Base-by-base conservation (phyloP, 2,797 vertebrate species). In the Enteromius trimaculatus region DNA sequence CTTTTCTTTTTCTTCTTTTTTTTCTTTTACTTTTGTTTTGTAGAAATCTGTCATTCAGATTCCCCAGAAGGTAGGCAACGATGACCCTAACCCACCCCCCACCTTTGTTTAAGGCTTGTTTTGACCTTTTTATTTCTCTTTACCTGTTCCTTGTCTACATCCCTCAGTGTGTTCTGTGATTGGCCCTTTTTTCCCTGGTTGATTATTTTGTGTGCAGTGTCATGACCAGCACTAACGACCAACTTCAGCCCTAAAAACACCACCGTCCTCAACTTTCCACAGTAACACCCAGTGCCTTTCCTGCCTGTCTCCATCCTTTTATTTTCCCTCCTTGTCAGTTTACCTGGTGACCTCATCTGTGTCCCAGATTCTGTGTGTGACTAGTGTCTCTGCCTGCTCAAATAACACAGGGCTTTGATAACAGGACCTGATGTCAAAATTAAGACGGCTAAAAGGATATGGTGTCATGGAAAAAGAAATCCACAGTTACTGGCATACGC, bases 11-110 rank as follows among this genome's bases (percentile, higher is more conserved):
- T 60, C 71, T 84, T 69, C 21, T 69, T 49, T 84, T 70, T 70
- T 60, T 76, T 68, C 65, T 77, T 92, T 89, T 91, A 92, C 92
- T 94, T 90, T 89, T 91, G 95, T 95, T 96, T 96, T 97, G 92
- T 98, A 98, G 97, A 98, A 98, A 97, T 97, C 95, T 98, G 94
- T 98, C 97, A 96, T 95, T 98, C 96, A 97, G 97, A 96, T 97
- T 98, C 96, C 95, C 96, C 88, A 97, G 96, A 98, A 98, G 97
- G 97, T 98, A 98, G 97, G 97, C 92, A 93, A 95, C 78, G 89
- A 92, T 93, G 91, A 93, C 90, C 89, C 89, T 89, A 51, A 66
- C 87, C 53, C 42, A 23, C 23, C 75, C 51, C 75, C 51, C 88
- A 74, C 86, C 86, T 81, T 90, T 83, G 79, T 88, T 92, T 91